These are phyloP conservation scores for Nansenia antarctica DNA, from an alignment of 2,113 vertebrate genomes.

Conservation along the genomic window DNA sequence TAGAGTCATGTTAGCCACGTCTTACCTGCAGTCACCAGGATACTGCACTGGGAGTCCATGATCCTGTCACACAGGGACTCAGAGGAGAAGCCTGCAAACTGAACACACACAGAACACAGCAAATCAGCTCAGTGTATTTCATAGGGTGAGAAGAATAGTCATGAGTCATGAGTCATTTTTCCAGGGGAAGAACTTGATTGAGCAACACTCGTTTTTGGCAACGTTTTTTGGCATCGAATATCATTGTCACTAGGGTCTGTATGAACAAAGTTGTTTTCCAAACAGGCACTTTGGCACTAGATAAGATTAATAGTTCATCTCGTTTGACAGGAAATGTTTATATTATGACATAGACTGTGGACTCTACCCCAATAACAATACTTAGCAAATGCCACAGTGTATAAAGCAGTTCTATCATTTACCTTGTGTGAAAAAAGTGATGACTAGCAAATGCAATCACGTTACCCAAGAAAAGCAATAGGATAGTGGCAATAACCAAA, in stretches of 20 bases:
- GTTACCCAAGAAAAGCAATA: background rate
- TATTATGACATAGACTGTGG: constrained; percentile 33
- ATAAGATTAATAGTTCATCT: constrained; percentile 40
- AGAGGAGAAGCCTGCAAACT: constrained; percentile 85
- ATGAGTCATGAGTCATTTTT: no score
- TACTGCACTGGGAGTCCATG: constrained; percentile 71
- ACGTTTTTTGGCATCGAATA: no score
- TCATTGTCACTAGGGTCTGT: no score
- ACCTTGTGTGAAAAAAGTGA: background rate
- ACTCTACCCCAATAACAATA: background rate
- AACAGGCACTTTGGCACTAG: background rate
- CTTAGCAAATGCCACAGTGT: constrained; percentile 35
- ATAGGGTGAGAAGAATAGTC: background rate
- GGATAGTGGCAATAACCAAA: background rate
- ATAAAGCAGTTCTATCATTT: background rate
- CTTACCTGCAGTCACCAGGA: constrained; percentile 82
- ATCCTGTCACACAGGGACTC: constrained; percentile 81
- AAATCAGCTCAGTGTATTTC: background rate
- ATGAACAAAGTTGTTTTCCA: no score
- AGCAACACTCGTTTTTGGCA: no score
- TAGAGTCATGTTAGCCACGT: background rate
- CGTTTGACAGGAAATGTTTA: constrained; percentile 19
- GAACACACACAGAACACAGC: constrained; percentile 1
- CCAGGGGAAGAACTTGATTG: no score
- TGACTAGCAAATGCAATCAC: background rate